A percentile compares a stretch with the other conserved stretches of the same genome.
Evolutionary conservation across 2,888 invertebrate genomes (phyloP).

Genomic region (Tenthredo mesomela): DNA sequence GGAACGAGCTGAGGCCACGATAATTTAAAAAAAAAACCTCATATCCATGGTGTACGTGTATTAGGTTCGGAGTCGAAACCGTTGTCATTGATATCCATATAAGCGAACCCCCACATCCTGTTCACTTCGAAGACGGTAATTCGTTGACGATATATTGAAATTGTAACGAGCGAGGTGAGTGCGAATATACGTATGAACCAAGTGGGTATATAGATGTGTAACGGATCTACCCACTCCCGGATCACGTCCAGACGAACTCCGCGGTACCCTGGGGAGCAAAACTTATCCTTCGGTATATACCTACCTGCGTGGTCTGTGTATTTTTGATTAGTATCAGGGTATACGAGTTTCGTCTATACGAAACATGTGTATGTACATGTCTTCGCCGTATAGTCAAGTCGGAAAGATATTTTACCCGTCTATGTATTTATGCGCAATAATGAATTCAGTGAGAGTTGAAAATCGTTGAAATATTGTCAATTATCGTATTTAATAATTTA

Average conservation of each 20-base stretch:
- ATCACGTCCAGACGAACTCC: slow-evolving; percentile 15
- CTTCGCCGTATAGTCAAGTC: neutral
- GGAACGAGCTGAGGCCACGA: neutral
- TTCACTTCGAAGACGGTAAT: neutral
- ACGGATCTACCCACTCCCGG: neutral
- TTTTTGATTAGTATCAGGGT: neutral
- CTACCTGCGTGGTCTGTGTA: neutral
- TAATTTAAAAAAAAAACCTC: neutral
- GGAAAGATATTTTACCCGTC: neutral
- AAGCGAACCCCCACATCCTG: neutral
- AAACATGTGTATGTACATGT: too few relatives aligned
- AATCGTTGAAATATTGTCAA: neutral
- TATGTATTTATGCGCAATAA: neutral
- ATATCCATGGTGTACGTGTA: neutral
- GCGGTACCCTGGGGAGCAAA: neutral
- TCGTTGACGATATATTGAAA: slow-evolving; percentile 22
- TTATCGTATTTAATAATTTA: neutral
- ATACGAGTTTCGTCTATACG: neutral
- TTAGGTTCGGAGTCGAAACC: neutral
- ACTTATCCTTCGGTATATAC: neutral
- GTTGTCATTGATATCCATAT: slow-evolving; percentile 38
- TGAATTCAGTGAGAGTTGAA: neutral
- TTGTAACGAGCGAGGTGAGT: slow-evolving; percentile 35
- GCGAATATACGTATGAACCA: slow-evolving; percentile 21
- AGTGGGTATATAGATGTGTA: neutral